phyloP scores from a whole-genome alignment of 2,113 vertebrate genomes.

The Mobula birostris region DNA sequence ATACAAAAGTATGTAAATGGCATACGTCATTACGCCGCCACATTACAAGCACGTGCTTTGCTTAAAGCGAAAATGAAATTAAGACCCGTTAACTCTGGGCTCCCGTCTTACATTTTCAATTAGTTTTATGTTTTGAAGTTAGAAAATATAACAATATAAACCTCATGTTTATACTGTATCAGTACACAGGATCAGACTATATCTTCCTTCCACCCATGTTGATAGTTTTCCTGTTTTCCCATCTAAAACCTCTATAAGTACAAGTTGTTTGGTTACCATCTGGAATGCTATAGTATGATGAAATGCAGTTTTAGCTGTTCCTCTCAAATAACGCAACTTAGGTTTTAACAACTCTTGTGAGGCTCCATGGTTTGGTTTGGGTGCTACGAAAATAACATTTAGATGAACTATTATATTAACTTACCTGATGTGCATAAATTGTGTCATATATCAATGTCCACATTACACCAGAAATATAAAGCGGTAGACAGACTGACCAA shows the following conservation, averaged over 20 bases:
- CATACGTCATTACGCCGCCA: too few relatives aligned
- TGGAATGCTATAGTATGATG: background rate
- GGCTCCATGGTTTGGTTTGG: background rate
- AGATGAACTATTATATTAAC: background rate
- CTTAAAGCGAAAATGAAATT: too few relatives aligned
- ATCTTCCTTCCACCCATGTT: background rate
- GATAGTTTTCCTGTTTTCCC: background rate
- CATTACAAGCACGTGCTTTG: too few relatives aligned
- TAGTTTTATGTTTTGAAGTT: too few relatives aligned
- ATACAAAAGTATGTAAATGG: too few relatives aligned
- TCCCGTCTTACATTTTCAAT: too few relatives aligned
- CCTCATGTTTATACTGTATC: background rate
- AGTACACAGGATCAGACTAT: too few relatives aligned
- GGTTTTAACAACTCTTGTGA: background rate
- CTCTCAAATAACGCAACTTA: background rate
- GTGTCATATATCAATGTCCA: slow-evolving; percentile 94
- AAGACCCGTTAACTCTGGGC: too few relatives aligned
- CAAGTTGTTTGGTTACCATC: background rate
- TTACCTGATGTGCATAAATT: slow-evolving; percentile 94
- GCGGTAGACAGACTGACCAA: slow-evolving; percentile 80
- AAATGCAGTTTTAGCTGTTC: background rate
- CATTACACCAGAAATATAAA: slow-evolving; percentile 86
- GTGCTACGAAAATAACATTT: background rate
- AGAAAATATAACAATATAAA: background rate
- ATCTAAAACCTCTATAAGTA: background rate